phyloP scores from a whole-genome alignment of 2,888 invertebrate species.

The Apodemia mormo region DNA sequence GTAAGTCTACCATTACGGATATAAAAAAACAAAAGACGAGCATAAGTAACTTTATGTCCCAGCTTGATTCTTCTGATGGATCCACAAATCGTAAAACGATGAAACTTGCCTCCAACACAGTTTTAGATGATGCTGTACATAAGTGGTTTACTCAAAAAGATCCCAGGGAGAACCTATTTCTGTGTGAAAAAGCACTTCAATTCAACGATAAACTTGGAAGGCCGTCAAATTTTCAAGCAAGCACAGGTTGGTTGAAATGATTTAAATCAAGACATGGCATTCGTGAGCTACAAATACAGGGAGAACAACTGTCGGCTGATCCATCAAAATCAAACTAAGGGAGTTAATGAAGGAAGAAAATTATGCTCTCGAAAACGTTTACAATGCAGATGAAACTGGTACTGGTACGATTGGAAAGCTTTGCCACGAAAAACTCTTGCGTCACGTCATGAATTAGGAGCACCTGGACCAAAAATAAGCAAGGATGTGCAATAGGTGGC shows the following conservation, averaged over 20 bases:
- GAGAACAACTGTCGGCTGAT: constrained; percentile 33
- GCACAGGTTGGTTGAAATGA: constrained; percentile 32
- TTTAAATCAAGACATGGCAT: constrained; percentile 35
- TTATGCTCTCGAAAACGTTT: constrained; percentile 27
- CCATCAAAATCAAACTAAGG: constrained; percentile 31
- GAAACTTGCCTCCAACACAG: constrained; percentile 33
- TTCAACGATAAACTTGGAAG: constrained; percentile 37
- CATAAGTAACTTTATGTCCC: constrained; percentile 19
- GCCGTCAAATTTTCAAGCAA: constrained; percentile 31
- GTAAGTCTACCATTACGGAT: constrained; percentile 24
- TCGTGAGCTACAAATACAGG: constrained; percentile 33
- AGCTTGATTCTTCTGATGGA: constrained; percentile 35
- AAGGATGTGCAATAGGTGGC: too few species aligned
- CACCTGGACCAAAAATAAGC: constrained; percentile 30
- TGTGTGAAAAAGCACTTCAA: constrained; percentile 39
- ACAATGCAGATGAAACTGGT: constrained; percentile 28
- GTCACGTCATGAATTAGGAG: constrained; percentile 31
- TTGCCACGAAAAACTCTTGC: constrained; percentile 33
- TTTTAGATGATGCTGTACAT: constrained; percentile 34
- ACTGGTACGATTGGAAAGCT: constrained; percentile 34
- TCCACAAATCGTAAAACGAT: constrained; percentile 36
- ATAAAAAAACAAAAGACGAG: constrained; percentile 5
- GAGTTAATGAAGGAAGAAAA: constrained; percentile 29
- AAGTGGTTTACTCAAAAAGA: constrained; percentile 34
- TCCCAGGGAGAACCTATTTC: constrained; percentile 26